Base-by-base conservation (phyloP, 2,888 invertebrate species). In the Artemia sp. region DNA sequence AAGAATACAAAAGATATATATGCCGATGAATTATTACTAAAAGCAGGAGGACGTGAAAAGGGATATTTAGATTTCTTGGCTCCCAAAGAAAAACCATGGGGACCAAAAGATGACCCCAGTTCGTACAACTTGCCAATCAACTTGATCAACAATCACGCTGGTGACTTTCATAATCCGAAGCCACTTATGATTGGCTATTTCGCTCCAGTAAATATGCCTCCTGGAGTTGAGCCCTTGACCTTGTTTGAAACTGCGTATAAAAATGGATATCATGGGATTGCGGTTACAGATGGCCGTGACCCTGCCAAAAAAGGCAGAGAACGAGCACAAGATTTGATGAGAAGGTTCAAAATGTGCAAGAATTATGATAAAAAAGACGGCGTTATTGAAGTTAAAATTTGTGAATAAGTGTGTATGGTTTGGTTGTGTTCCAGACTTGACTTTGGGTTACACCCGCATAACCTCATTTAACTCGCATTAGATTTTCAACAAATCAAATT, bases 131-230 rank as follows among this genome's bases (percentile, higher is more conserved):
- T 24, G 64, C n/a, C n/a, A 11, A 58, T 58, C 64, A 58, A 58
- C 64, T 58, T 58, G 64, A 24, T 58, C 9, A 58, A 58, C 64
- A 58, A 58, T 24, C 64, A 58, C 10, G 64, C 64, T 24, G 64
- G 11, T 58, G 64, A 58, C 64, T 58, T 58, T 24, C 9, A 58
- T n/a, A n/a, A 58, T n/a, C n/a, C 64, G 10, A 58, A 58, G 64
- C 64, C 64, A 10, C n/a, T 58, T 24, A 58, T 58, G 64, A 58
- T 58, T 9, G 64, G 64, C n/a, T 58, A 58, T 24, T 24, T 58
- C 8, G 14, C 64, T 58, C 24, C 24, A 58, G 24, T 58, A 24
- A 58, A 58, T 10, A n/a, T 58, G n/a, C 14, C 14, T 24, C 14
- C n/a, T 11, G 64, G 64, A 58, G 64, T 19, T 58, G 24, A n/a